phyloP scores from a whole-genome alignment of 2,113 vertebrate genomes.

The Pterophyllum scalare region DNA sequence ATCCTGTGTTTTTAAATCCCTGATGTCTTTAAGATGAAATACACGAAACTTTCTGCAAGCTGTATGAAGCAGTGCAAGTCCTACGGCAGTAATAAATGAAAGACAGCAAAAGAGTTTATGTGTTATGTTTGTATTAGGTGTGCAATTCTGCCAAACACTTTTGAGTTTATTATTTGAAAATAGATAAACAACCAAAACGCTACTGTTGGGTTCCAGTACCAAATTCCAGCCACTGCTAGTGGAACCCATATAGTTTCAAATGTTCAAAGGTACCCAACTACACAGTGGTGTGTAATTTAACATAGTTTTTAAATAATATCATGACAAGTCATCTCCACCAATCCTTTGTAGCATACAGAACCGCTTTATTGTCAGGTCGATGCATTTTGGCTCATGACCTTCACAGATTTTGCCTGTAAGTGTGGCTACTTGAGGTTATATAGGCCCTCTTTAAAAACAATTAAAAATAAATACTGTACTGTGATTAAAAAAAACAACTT shows the following conservation, averaged over 20 bases:
- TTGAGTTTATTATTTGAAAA: too few relatives aligned
- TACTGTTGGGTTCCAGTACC: not conserved
- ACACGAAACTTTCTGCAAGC: not conserved
- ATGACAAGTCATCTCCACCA: not conserved
- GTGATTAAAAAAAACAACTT: not conserved
- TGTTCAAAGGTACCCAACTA: not conserved
- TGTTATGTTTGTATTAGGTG: not conserved
- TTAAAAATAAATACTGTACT: not conserved
- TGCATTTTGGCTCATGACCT: not conserved
- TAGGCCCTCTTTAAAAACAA: not conserved
- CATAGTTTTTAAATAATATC: not conserved
- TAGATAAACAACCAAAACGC: not conserved
- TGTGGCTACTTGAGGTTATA: not conserved
- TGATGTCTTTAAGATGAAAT: conserved; percentile 7
- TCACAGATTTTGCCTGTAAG: not conserved
- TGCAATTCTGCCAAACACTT: not conserved
- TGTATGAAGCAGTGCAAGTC: not conserved
- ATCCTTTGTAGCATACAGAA: not conserved
- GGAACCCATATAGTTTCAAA: not conserved
- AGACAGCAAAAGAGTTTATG: too few relatives aligned
- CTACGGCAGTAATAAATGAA: not conserved
- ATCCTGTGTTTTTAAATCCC: conserved; percentile 6
- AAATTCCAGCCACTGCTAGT: not conserved
- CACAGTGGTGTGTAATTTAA: not conserved
- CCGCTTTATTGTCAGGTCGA: not conserved